phyloP scores from a whole-genome alignment of 1,140 invertebrate species.

The Rhopalosiphum maidis region DNA sequence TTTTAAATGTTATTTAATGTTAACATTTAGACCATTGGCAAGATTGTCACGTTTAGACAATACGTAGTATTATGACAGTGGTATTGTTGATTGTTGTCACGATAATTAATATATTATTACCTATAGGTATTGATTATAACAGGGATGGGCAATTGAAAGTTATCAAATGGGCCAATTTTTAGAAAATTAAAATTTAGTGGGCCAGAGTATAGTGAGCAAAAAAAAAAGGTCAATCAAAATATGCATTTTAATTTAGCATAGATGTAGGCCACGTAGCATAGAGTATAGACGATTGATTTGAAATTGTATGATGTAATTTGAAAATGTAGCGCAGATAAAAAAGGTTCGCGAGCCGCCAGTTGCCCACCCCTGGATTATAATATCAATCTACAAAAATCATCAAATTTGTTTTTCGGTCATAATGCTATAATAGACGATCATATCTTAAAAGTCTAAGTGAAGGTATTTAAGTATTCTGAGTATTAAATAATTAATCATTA shows the following conservation, averaged over 20 bases:
- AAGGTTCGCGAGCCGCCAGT: too few species aligned
- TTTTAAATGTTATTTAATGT: not conserved
- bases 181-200: too few species aligned
- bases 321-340: too few species aligned
- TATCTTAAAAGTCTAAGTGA: not conserved
- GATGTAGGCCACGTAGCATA: too few species aligned
- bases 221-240: too few species aligned
- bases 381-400: not conserved
- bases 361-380: not conserved
- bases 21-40: not conserved
- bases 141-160: too few species aligned
- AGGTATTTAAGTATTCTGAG: not conserved
- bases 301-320: too few species aligned
- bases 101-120: not conserved
- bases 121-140: too few species aligned
- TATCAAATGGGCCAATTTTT: too few species aligned
- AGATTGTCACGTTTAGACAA: not conserved
- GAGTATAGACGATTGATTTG: too few species aligned
- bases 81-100: not conserved
- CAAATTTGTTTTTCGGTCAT: not conserved
- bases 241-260: too few species aligned
- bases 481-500: not conserved
- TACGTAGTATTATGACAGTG: not conserved
- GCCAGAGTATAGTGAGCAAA: too few species aligned
- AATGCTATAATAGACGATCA: not conserved